Conservation (phyloP, 2,113 vertebrate species). For the Physeter macrocephalus region DNA sequence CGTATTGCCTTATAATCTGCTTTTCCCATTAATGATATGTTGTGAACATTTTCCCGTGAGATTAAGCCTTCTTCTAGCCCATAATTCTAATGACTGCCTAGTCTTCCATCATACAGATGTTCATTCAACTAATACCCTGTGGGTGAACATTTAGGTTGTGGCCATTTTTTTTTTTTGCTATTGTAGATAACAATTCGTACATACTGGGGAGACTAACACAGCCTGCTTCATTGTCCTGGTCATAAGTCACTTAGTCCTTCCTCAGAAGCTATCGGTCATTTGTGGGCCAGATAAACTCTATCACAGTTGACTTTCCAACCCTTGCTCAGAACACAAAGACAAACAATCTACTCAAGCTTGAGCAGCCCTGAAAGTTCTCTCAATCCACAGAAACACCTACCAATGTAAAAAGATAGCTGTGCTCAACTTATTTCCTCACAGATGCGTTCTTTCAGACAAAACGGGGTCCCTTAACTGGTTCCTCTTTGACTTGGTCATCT, state of each 20-base stretch:
- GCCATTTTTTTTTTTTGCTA: neutral
- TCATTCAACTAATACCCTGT: neutral
- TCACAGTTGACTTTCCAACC: neutral
- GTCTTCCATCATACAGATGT: conserved; percentile 6
- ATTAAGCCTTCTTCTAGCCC: conserved; percentile 9
- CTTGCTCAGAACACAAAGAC: neutral
- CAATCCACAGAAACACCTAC: neutral
- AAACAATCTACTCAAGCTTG: neutral
- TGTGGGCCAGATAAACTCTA: neutral
- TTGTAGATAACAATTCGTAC: neutral
- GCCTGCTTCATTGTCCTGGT: neutral
- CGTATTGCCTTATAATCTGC: neutral
- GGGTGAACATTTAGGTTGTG: neutral
- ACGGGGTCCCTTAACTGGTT: neutral
- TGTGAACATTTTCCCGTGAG: conserved; percentile 14
- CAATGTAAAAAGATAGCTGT: neutral
- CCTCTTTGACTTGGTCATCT: neutral
- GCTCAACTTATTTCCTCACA: neutral
- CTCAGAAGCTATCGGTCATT: neutral
- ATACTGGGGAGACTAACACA: neutral
- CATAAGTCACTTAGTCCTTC: neutral
- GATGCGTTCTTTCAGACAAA: neutral
- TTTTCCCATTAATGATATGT: neutral
- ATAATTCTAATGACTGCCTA: conserved; percentile 24
- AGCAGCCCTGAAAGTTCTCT: neutral